Conservation (phyloP, 2,888 invertebrate genomes). For the Dryomyza anilis region DNA sequence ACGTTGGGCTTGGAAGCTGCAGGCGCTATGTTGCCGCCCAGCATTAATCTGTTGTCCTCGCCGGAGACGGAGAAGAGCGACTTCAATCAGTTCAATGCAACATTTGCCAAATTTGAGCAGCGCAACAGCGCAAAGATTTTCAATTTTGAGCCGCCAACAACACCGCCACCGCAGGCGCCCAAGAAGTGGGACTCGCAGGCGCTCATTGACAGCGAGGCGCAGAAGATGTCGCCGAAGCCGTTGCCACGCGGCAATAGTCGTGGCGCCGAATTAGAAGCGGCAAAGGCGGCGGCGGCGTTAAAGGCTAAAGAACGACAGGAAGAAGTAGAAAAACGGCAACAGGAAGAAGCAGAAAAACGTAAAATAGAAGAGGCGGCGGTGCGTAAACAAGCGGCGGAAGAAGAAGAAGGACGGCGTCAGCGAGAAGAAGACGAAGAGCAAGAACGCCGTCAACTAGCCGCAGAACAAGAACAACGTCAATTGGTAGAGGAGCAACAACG, state of each 20-base stretch:
- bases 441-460: constrained; percentile 9
- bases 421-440: constrained; percentile 12
- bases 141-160: constrained; percentile 40
- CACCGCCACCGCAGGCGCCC: too few relatives aligned
- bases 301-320: too few relatives aligned
- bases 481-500: constrained; percentile 18
- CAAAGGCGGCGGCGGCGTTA: too few relatives aligned
- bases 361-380: not conserved
- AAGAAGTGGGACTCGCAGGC: constrained; percentile 26
- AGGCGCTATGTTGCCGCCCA: not conserved
- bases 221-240: constrained; percentile 29
- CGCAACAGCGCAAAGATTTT: constrained; percentile 47
- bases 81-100: constrained; percentile 49
- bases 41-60: constrained; percentile 31
- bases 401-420: constrained; percentile 14
- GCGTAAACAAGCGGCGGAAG: not conserved
- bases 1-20: constrained; percentile 28
- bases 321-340: constrained; percentile 20
- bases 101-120: constrained; percentile 53
- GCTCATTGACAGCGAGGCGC: constrained; percentile 35
- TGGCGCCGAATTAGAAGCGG: too few relatives aligned
- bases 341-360: too few relatives aligned
- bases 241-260: constrained; percentile 36
- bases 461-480: constrained; percentile 4
- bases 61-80: constrained; percentile 46